Conservation (phyloP, 2,888 invertebrate species). For the Entomobrya multifasciata region DNA sequence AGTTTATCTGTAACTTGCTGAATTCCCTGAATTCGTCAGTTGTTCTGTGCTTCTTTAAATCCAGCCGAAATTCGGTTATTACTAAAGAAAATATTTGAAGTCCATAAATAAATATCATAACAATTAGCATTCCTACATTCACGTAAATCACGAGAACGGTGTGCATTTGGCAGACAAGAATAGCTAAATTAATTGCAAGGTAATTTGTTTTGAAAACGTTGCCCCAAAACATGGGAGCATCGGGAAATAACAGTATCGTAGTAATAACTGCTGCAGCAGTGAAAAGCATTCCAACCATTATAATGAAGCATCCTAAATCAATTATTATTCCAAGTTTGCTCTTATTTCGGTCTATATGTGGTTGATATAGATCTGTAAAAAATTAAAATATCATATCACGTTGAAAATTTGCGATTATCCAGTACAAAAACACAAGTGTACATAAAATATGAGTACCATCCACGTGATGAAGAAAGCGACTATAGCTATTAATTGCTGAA, state of each 20-base stretch:
- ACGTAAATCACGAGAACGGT: neutral
- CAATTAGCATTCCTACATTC: neutral
- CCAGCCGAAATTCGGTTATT: neutral
- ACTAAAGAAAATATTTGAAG: neutral
- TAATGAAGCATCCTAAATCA: neutral
- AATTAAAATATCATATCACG: neutral
- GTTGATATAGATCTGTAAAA: conserved; percentile 24
- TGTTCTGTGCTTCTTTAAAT: neutral
- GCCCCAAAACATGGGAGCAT: neutral
- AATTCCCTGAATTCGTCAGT: neutral
- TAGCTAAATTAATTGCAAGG: neutral
- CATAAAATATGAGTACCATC: neutral
- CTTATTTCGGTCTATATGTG: conserved; percentile 23
- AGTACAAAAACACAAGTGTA: neutral
- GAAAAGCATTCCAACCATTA: neutral
- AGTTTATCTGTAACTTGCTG: neutral
- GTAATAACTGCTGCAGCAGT: neutral
- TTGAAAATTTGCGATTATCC: too few species aligned
- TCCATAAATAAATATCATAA: neutral
- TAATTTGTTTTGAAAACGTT: neutral
- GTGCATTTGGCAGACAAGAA: neutral
- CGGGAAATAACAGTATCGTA: neutral
- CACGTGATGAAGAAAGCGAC: neutral
- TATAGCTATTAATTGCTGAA: neutral
- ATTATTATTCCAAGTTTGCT: neutral